phyloP scores from a whole-genome alignment of 2,797 vertebrate genomes.

The Danionella dracula region DNA sequence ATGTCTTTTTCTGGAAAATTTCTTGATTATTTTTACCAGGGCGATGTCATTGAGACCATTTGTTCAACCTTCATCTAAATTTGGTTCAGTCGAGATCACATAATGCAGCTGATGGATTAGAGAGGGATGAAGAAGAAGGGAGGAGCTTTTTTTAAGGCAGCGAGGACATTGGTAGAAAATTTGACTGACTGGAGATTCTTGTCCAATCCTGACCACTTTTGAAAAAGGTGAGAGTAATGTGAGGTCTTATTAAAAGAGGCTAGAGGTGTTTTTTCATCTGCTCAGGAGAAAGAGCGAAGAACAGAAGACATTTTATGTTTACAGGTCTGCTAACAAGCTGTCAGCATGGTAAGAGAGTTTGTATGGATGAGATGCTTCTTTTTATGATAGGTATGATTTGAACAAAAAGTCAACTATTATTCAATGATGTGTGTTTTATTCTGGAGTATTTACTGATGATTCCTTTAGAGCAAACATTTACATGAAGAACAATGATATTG shows the following conservation, averaged over 20 bases:
- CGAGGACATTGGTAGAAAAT: constrained; percentile 59
- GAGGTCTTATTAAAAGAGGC: constrained; percentile 56
- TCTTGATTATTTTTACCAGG: constrained; percentile 44
- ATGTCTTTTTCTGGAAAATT: constrained; percentile 28
- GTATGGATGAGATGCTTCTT: not conserved
- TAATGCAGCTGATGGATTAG: constrained; percentile 44
- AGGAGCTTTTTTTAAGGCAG: constrained; percentile 34
- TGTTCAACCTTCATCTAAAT: constrained; percentile 65
- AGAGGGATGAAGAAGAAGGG: constrained; percentile 48
- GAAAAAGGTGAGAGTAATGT: constrained; percentile 29
- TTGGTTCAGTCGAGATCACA: constrained; percentile 52
- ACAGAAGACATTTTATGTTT: constrained; percentile 18
- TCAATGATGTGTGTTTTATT: too few relatives aligned
- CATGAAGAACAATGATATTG: too few relatives aligned
- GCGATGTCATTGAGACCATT: constrained; percentile 54
- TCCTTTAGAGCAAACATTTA: too few relatives aligned
- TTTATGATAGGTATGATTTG: too few relatives aligned
- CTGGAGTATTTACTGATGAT: too few relatives aligned
- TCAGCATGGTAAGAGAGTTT: constrained; percentile 65
- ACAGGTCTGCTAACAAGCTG: constrained; percentile 30
- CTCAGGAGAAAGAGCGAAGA: constrained; percentile 26
- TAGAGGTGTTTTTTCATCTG: constrained; percentile 24
- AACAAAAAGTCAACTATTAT: too few relatives aligned
- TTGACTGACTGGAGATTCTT: constrained; percentile 32
- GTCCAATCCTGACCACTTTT: constrained; percentile 62